phyloP scores from a whole-genome alignment of 2,797 vertebrate species.

The Valencia hispanica region DNA sequence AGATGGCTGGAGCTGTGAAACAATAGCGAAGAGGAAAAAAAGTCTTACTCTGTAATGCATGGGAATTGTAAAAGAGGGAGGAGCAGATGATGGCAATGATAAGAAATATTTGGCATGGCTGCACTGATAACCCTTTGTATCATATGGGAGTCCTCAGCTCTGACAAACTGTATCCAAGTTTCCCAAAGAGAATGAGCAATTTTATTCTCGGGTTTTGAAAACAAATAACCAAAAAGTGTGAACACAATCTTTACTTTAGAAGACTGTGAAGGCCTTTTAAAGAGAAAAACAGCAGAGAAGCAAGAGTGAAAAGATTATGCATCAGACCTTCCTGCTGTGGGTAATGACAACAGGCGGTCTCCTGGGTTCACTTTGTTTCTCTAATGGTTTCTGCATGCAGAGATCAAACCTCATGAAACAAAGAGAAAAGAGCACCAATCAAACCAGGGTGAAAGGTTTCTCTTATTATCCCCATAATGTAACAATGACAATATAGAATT shows the following conservation, averaged over 20 bases:
- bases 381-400: slow-evolving; percentile 12
- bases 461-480: not conserved
- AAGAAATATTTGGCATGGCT: slow-evolving; percentile 14
- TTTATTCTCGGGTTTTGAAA: not conserved
- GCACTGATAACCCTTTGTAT: slow-evolving; percentile 19
- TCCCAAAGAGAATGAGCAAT: not conserved
- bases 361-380: slow-evolving; percentile 5
- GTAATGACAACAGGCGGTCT: not conserved
- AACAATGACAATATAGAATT: slow-evolving; percentile 2
- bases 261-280: not conserved
- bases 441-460: not conserved
- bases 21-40: slow-evolving; percentile 11
- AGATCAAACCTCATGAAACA: slow-evolving; percentile 1
- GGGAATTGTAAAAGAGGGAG: slow-evolving; percentile 1
- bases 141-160: not conserved
- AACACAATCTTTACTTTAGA: not conserved
- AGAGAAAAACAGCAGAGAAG: not conserved
- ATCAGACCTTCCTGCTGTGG: not conserved
- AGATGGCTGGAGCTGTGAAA: slow-evolving; percentile 34
- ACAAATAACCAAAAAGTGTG: not conserved
- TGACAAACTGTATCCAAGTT: not conserved
- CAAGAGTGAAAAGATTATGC: not conserved
- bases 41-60: slow-evolving; percentile 8
- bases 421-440: not conserved
- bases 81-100: slow-evolving; percentile 23